Evolutionary conservation across 2,113 vertebrate species (phyloP).

Genomic region (Synchiropus splendidus): DNA sequence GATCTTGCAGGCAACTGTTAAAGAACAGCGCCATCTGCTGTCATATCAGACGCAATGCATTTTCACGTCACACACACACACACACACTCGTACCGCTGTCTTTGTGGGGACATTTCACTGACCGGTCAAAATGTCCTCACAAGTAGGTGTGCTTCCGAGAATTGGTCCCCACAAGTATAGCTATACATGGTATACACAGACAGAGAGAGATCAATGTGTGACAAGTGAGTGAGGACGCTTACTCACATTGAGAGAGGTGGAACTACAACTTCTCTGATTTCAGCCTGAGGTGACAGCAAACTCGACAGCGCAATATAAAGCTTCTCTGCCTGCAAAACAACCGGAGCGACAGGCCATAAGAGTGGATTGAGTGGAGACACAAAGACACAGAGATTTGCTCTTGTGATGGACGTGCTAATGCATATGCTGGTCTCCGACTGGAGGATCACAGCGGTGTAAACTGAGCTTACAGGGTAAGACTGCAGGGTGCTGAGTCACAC

Average conservation of each 20-base stretch:
- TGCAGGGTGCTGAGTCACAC: slow-evolving; percentile 59
- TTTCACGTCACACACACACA: not conserved
- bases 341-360: slow-evolving; percentile 11
- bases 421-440: slow-evolving; percentile 37
- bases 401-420: slow-evolving; percentile 32
- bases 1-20: not conserved
- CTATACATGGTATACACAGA: no score
- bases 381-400: slow-evolving; percentile 20
- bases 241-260: no score
- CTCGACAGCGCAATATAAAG: slow-evolving; percentile 12
- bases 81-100: no score
- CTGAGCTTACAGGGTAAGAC: slow-evolving; percentile 53
- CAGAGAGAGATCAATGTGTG: no score
- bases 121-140: no score
- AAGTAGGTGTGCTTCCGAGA: no score
- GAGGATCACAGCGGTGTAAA: slow-evolving; percentile 36
- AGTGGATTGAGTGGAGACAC: slow-evolving; percentile 7
- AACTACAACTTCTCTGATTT: slow-evolving; percentile 17
- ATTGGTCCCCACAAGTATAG: no score
- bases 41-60: not conserved
- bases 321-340: slow-evolving; percentile 7
- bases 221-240: no score
- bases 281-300: slow-evolving; percentile 13
- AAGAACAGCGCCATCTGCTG: slow-evolving; percentile 23
- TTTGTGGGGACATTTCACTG: no score